Evolutionary conservation across 2,797 vertebrate species (phyloP).

Genomic region (Gallirallus australis): DNA sequence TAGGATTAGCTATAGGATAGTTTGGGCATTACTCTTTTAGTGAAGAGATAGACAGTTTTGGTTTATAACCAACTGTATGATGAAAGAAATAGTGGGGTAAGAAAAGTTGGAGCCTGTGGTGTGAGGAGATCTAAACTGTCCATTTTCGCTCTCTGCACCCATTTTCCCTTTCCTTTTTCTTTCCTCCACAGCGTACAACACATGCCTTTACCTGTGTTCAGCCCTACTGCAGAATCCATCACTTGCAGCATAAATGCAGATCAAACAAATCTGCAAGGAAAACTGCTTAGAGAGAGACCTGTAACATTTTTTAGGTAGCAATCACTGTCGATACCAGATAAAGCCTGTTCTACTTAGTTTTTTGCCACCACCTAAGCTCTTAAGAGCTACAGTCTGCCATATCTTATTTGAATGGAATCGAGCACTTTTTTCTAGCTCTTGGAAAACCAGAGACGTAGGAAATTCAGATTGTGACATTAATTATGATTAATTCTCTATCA

Average conservation of each 20-base stretch:
- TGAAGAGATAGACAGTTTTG: not conserved
- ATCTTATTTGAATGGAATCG: not conserved
- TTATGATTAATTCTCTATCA: not conserved
- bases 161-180: not conserved
- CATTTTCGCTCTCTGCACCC: not conserved
- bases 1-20: not conserved
- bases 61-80: not conserved
- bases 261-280: not conserved
- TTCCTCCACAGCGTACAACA: not conserved
- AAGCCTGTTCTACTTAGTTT: not conserved
- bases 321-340: not conserved
- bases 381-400: not conserved
- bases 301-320: not conserved
- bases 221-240: not conserved
- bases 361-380: not conserved
- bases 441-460: not conserved
- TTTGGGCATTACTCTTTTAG: not conserved
- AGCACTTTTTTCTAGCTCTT: not conserved
- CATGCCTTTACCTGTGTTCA: not conserved
- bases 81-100: not conserved
- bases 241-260: not conserved
- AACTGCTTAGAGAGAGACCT: not conserved
- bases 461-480: not conserved
- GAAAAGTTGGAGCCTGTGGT: not conserved
- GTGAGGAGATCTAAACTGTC: not conserved